A percentile compares a stretch with the other conserved stretches of the same genome.
Evolutionary conservation across 2,888 invertebrate species (phyloP).

Genomic region (Charanyca ferruginea): DNA sequence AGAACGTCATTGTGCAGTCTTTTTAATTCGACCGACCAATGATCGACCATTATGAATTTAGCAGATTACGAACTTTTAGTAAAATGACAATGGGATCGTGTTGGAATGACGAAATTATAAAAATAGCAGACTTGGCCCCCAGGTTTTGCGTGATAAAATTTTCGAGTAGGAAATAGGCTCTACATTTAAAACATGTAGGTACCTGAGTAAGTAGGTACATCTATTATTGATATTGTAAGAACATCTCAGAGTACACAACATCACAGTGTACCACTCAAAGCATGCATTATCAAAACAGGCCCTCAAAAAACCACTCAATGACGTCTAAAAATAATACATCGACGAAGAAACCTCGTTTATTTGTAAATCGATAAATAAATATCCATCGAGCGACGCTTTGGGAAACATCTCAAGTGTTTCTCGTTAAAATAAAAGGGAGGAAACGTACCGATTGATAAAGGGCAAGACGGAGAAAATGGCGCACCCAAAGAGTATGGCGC

Average conservation of each 20-base stretch:
- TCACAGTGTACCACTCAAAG: not conserved
- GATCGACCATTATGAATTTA: no score
- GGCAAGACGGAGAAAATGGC: conserved; percentile 66
- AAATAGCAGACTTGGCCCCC: no score
- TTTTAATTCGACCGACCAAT: no score
- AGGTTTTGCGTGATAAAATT: not conserved
- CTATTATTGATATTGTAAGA: not conserved
- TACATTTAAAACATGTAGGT: no score
- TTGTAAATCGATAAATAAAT: conserved; percentile 63
- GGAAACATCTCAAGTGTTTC: conserved; percentile 72
- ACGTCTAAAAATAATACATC: conserved; percentile 39
- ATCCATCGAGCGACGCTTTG: conserved; percentile 49
- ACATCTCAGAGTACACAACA: not conserved
- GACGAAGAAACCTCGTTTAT: conserved; percentile 49
- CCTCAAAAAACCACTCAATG: conserved; percentile 29
- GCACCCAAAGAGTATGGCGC: conserved; percentile 49
- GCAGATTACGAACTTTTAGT: no score
- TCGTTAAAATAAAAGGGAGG: conserved; percentile 76
- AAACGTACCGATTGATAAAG: conserved; percentile 80
- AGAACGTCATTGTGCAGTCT: no score
- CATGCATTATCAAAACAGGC: conserved; percentile 29
- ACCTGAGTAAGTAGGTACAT: no score
- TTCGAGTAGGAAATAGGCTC: no score
- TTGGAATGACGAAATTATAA: no score
- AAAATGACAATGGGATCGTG: no score